Evolutionary conservation across 2,797 vertebrate genomes (phyloP).

Genomic region (Heliangelus exortis): DNA sequence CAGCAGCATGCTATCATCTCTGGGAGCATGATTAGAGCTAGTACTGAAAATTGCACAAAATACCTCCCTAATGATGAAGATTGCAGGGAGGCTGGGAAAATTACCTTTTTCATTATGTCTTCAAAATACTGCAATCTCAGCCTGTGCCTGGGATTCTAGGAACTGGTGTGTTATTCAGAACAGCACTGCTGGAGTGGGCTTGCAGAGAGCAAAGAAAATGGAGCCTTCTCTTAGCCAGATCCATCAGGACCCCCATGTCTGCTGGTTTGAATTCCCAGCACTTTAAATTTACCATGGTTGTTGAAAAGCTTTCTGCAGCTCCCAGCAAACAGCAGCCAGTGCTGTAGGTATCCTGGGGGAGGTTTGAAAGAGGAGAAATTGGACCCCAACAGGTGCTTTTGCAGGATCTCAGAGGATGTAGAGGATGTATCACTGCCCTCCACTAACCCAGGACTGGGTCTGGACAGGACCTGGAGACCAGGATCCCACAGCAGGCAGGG

Average conservation of each 20-base stretch:
- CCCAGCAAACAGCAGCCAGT: neutral
- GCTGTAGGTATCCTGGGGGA: neutral
- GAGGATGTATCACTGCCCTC: neutral
- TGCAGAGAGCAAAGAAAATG: constrained; percentile 34
- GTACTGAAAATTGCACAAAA: constrained; percentile 64
- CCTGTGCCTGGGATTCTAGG: constrained; percentile 45
- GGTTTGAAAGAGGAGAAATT: neutral
- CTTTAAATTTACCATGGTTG: neutral
- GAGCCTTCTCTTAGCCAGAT: neutral
- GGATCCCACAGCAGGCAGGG: accelerated
- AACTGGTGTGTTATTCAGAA: constrained; percentile 5
- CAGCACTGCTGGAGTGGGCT: neutral
- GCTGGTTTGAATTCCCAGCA: neutral
- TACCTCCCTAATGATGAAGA: constrained; percentile 55
- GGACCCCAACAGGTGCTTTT: neutral
- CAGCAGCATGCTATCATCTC: neutral
- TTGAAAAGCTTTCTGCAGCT: constrained; percentile 52
- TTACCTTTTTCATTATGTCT: constrained; percentile 56
- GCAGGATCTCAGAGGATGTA: neutral
- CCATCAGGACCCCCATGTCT: neutral
- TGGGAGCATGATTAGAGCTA: constrained; percentile 17
- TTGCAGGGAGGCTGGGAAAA: constrained; percentile 64
- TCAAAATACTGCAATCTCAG: constrained; percentile 57
- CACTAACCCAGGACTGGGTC: accelerated
- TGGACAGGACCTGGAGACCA: neutral